Conservation (phyloP, 1,140 invertebrate species). For the Drepana arcuata region DNA sequence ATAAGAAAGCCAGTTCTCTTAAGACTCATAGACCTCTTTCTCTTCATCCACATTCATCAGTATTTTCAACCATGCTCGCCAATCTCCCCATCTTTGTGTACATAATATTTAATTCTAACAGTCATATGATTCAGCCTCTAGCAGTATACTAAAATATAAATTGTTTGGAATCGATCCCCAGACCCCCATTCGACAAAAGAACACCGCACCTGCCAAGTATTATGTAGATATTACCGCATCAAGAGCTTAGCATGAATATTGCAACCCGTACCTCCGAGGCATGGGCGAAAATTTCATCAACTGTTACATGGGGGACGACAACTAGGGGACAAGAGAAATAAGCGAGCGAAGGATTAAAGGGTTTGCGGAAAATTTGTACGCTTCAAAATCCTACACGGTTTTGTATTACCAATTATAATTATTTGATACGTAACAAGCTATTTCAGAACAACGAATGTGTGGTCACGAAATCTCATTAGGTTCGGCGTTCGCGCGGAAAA, state of each 20-base stretch:
- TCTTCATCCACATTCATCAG: too few relatives aligned
- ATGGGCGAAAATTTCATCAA: constrained; percentile 53
- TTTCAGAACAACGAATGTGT: too few relatives aligned
- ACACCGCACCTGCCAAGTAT: constrained; percentile 16
- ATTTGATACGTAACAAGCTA: constrained; percentile 40
- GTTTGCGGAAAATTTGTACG: constrained; percentile 65
- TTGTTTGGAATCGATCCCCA: too few relatives aligned
- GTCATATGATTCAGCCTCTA: too few relatives aligned
- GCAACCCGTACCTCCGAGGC: constrained; percentile 31
- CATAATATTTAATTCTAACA: too few relatives aligned
- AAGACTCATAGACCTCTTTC: too few relatives aligned
- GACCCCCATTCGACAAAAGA: constrained; percentile 21
- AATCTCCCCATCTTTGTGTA: too few relatives aligned
- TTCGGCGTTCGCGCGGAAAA: too few relatives aligned
- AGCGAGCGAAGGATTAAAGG: constrained; percentile 65
- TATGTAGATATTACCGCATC: constrained; percentile 22
- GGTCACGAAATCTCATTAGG: neutral
- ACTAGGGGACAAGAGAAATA: constrained; percentile 68
- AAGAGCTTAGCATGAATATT: constrained; percentile 37
- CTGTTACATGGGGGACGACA: constrained; percentile 35
- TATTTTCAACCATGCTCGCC: too few relatives aligned
- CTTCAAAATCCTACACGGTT: constrained; percentile 55
- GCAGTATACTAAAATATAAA: too few relatives aligned
- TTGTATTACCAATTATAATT: constrained; percentile 68
- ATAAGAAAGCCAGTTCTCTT: too few relatives aligned